These are phyloP conservation scores for Enteromius fasciolatus DNA, from an alignment of 2,797 vertebrate genomes.

Conservation along the genomic window DNA sequence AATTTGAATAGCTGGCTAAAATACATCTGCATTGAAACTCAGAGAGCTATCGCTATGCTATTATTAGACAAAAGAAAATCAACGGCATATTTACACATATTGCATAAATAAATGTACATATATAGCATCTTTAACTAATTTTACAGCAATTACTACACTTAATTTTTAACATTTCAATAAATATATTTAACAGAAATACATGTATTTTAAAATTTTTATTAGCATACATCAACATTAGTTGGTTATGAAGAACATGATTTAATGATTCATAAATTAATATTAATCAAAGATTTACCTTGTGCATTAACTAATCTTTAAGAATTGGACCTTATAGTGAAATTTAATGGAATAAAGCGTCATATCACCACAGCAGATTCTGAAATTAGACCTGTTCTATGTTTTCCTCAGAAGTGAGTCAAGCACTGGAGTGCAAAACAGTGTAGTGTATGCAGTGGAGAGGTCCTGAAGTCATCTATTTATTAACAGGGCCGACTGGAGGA, in stretches of 20 bases:
- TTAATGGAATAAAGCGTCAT: not conserved
- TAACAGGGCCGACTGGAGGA: conserved; percentile 52
- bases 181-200: no score
- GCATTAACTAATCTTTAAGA: not conserved
- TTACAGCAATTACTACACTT: not conserved
- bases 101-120: not conserved
- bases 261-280: not conserved
- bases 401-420: conserved; percentile 28
- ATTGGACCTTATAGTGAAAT: not conserved
- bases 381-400: conserved; percentile 27
- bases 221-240: not conserved
- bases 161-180: no score
- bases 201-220: not conserved
- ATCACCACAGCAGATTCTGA: conserved; percentile 14
- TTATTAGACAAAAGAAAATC: not conserved
- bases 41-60: not conserved
- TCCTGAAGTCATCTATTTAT: conserved; percentile 61
- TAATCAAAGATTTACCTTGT: conserved; percentile 1
- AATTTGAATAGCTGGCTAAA: not conserved
- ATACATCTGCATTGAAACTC: not conserved
- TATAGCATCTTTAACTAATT: not conserved
- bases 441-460: conserved; percentile 37
- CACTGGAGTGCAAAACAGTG: conserved; percentile 52
- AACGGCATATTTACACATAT: not conserved
- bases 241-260: not conserved